A percentile compares a stretch with the other conserved stretches of the same genome.
Evolutionary conservation across 2,797 vertebrate genomes (phyloP).

Genomic region (Pipistrellus nathusii): DNA sequence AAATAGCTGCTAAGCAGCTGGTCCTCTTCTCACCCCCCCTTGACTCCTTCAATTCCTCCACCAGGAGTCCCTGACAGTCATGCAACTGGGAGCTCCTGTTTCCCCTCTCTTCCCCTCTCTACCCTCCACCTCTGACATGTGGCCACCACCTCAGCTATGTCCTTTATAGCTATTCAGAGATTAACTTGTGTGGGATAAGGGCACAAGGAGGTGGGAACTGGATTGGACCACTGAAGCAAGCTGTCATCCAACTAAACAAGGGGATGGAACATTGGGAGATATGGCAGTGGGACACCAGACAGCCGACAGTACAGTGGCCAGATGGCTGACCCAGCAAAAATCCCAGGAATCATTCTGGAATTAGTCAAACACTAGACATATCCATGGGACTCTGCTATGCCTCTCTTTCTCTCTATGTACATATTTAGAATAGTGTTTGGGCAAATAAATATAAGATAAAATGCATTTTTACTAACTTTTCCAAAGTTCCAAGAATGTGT

Average conservation of each 20-base stretch:
- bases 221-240: conserved; percentile 52
- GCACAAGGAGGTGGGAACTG: neutral
- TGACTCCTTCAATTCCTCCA: conserved; percentile 72
- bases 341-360: conserved; percentile 61
- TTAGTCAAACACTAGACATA: conserved; percentile 71
- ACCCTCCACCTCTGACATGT: conserved; percentile 23
- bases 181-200: conserved; percentile 23
- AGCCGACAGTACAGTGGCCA: conserved; percentile 14
- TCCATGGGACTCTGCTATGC: neutral
- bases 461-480: conserved; percentile 48
- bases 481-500: conserved; percentile 36
- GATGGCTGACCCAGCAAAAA: conserved; percentile 76
- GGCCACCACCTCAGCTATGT: neutral
- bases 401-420: neutral
- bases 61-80: conserved; percentile 76
- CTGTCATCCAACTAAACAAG: conserved; percentile 27
- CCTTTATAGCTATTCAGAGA: neutral
- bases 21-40: conserved; percentile 73
- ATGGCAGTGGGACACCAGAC: conserved; percentile 27
- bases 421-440: neutral
- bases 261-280: conserved; percentile 43
- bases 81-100: conserved; percentile 63
- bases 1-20: conserved; percentile 80
- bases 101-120: neutral
- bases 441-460: conserved; percentile 37